Evolutionary conservation across 2,797 vertebrate genomes (phyloP).

Genomic region (Urosaurus nigricauda): DNA sequence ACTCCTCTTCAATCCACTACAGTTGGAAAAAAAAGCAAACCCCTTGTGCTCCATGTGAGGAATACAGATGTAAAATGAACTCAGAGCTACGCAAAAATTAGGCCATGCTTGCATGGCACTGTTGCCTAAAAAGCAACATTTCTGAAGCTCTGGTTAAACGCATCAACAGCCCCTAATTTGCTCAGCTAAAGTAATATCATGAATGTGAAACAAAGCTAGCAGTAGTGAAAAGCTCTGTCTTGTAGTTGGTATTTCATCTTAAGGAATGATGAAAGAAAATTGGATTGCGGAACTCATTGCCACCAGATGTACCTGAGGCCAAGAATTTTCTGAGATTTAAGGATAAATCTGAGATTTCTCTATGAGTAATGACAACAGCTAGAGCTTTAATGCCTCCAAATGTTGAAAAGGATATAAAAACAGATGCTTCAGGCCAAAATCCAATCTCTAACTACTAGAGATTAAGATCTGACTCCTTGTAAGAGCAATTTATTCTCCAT

Average conservation of each 20-base stretch:
- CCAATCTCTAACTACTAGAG: conserved; percentile 34
- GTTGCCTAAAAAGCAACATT: too few relatives aligned
- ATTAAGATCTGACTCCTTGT: conserved; percentile 32
- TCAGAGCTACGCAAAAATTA: too few relatives aligned
- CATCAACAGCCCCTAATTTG: neutral
- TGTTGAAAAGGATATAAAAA: conserved; percentile 30
- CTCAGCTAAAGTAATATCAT: neutral
- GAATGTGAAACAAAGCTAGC: neutral
- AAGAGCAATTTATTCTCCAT: conserved; percentile 35
- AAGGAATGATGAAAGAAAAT: conserved; percentile 5
- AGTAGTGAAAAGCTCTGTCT: neutral
- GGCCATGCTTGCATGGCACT: too few relatives aligned
- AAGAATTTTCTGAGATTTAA: conserved; percentile 15
- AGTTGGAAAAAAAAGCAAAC: neutral
- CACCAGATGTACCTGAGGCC: neutral
- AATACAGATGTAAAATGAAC: neutral
- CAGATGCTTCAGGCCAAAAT: conserved; percentile 33
- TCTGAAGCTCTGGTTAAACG: neutral
- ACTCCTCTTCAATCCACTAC: neutral
- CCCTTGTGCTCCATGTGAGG: neutral
- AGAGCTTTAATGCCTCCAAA: conserved; percentile 32
- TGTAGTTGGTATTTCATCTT: neutral
- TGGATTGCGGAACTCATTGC: conserved; percentile 16
- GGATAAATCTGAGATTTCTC: neutral
- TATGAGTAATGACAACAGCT: conserved; percentile 20